These are phyloP conservation scores for Drosophila lowei DNA, from an alignment of 1,140 invertebrate genomes.

Conservation along the genomic window DNA sequence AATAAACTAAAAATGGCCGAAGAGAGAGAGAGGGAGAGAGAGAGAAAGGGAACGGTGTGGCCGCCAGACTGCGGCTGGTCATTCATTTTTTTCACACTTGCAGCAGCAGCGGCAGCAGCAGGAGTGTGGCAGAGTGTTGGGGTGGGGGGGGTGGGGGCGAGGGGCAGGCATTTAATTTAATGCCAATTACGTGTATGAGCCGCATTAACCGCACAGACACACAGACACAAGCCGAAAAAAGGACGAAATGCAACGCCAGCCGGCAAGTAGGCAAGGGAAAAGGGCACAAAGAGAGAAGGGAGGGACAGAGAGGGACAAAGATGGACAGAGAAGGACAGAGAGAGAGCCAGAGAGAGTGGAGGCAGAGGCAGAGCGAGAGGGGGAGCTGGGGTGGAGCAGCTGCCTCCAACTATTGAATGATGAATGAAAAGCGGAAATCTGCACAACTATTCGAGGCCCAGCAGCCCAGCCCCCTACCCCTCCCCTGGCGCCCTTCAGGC, in stretches of 20 bases:
- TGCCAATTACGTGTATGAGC: slow-evolving; percentile 81
- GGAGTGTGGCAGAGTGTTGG: neutral
- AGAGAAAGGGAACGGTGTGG: neutral
- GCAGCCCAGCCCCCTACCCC: slow-evolving; percentile 5
- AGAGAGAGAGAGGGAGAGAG: slow-evolving; percentile 11
- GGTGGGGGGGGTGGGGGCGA: neutral
- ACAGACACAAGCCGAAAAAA: slow-evolving; percentile 39
- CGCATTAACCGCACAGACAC: slow-evolving; percentile 66
- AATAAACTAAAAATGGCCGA: slow-evolving; percentile 70
- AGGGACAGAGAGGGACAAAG: neutral
- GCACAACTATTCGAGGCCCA: slow-evolving; percentile 2
- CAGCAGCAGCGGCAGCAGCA: too few species aligned
- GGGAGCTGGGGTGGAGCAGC: too few species aligned
- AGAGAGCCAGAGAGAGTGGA: too few species aligned
- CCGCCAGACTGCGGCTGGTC: slow-evolving; percentile 55
- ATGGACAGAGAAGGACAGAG: neutral
- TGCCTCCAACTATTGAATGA: neutral
- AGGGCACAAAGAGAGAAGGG: slow-evolving; percentile 7
- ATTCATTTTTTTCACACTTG: slow-evolving; percentile 59
- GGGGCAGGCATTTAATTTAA: slow-evolving; percentile 73
- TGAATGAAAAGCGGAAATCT: neutral
- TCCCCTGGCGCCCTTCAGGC: too few species aligned
- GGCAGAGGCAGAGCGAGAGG: too few species aligned
- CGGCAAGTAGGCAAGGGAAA: slow-evolving; percentile 62
- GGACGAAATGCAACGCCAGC: slow-evolving; percentile 33